Conservation (phyloP, 2,113 vertebrate genomes). For the Chauna torquata region DNA sequence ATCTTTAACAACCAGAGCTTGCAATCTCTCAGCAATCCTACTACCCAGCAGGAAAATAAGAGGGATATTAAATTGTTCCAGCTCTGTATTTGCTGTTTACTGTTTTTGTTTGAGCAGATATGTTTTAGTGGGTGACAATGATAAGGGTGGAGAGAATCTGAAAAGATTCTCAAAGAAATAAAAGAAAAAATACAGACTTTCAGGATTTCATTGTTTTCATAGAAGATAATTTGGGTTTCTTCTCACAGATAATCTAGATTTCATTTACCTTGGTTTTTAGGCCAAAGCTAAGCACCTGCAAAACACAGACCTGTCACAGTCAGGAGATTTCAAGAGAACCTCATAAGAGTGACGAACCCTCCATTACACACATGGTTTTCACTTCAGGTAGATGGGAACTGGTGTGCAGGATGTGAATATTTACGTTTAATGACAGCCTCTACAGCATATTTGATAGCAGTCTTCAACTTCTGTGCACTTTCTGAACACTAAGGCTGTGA, state of each 20-base stretch:
- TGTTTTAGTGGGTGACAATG: neutral
- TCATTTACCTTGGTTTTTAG: neutral
- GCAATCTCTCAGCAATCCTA: neutral
- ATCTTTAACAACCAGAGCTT: neutral
- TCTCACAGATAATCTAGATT: neutral
- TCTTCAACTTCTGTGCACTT: neutral
- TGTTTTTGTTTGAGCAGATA: neutral
- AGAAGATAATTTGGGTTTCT: neutral
- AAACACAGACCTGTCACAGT: neutral
- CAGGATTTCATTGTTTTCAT: neutral
- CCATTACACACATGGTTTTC: neutral
- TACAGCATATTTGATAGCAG: neutral
- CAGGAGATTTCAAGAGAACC: neutral
- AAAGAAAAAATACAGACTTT: neutral
- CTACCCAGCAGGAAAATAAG: neutral
- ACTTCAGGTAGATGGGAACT: neutral
- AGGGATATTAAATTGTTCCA: neutral
- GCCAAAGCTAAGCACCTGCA: neutral
- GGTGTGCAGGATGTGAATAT: neutral
- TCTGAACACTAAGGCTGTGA: neutral
- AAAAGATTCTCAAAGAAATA: neutral
- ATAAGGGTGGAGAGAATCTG: neutral
- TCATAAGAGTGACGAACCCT: accelerated
- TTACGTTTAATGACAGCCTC: neutral
- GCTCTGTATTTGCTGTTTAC: conserved; percentile 19